These are phyloP conservation scores for Aldrovandia affinis DNA, from an alignment of 2,797 vertebrate species.

Conservation along the genomic window DNA sequence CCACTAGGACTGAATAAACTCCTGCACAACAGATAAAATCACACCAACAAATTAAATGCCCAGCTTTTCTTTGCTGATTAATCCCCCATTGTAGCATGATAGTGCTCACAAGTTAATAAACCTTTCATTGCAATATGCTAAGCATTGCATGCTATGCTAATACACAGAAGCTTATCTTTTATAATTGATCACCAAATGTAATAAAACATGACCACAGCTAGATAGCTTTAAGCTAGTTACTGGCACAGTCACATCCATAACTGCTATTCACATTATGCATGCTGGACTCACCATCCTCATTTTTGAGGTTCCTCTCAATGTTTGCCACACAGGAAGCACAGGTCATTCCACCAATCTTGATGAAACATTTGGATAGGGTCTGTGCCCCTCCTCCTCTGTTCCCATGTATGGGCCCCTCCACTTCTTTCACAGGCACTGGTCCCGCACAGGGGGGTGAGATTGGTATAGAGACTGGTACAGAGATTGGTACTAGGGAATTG, in stretches of 20 bases:
- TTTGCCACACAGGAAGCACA: constrained; percentile 96
- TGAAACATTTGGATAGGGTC: constrained; percentile 84
- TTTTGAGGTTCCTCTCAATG: constrained; percentile 94
- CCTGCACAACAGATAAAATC: constrained; percentile 67
- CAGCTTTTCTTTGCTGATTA: neutral
- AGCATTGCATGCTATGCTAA: neutral
- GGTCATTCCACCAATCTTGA: constrained; percentile 96
- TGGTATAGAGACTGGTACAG: constrained; percentile 31
- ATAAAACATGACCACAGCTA: no score
- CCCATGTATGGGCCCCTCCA: constrained; percentile 53
- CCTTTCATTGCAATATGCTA: neutral
- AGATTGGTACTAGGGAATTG: constrained; percentile 69
- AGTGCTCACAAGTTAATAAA: neutral
- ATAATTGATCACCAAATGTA: no score
- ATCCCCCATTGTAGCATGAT: neutral
- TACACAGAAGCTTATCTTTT: no score
- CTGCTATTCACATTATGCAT: neutral
- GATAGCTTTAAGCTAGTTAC: no score
- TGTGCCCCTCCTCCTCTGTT: constrained; percentile 47
- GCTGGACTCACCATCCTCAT: constrained; percentile 83
- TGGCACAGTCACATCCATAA: neutral
- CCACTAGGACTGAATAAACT: constrained; percentile 89
- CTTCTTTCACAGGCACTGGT: constrained; percentile 48
- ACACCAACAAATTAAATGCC: constrained; percentile 16
- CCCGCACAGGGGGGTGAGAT: constrained; percentile 52